Evolutionary conservation across 2,888 invertebrate genomes (phyloP).

Genomic region (Rhogogaster chlorosoma): DNA sequence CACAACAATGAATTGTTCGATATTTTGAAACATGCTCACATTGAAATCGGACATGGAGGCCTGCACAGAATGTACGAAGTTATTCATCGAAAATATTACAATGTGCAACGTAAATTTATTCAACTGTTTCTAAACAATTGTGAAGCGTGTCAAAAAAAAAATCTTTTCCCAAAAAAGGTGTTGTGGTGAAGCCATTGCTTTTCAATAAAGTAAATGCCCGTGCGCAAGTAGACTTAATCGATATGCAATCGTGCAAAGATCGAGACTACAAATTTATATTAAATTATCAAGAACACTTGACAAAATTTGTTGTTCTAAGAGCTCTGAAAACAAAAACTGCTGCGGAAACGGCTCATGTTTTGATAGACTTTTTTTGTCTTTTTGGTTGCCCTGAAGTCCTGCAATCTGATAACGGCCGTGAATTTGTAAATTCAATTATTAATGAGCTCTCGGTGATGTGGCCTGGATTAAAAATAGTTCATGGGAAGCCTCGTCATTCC

Average conservation of each 20-base stretch:
- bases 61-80: conserved; percentile 11
- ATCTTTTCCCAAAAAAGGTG: conserved; percentile 55
- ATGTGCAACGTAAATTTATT: conserved; percentile 21
- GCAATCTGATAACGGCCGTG: too few species aligned
- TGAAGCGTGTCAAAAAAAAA: conserved; percentile 58
- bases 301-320: conserved; percentile 62
- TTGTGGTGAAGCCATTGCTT: conserved; percentile 25
- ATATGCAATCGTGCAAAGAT: too few species aligned
- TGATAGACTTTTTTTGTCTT: conserved; percentile 63
- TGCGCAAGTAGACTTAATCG: too few species aligned
- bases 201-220: too few species aligned
- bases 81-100: background rate
- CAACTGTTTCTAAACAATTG: background rate
- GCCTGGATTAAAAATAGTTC: too few species aligned
- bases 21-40: conserved; percentile 54
- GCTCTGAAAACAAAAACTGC: conserved; percentile 62
- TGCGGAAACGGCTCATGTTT: conserved; percentile 63
- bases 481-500: too few species aligned
- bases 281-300: too few species aligned
- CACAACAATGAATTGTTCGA: conserved; percentile 54
- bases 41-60: too few species aligned
- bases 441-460: too few species aligned
- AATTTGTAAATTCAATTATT: too few species aligned
- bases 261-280: too few species aligned
- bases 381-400: conserved; percentile 67